Evolutionary conservation across 2,888 invertebrate genomes (phyloP), one percentile per base, ranked within the genome.

Genomic region (Vesta saturnalis): DNA sequence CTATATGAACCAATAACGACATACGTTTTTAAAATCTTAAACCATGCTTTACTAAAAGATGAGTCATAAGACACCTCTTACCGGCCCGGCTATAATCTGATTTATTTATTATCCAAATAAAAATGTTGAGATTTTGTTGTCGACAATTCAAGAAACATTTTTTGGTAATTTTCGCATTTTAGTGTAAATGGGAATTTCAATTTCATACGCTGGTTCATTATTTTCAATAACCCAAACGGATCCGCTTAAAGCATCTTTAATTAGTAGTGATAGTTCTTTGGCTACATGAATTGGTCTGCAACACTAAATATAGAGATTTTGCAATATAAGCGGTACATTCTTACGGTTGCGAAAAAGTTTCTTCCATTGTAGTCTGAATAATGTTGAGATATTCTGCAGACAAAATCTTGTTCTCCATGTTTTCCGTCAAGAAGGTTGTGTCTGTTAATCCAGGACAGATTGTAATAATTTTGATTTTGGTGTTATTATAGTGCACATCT

Each of bases 141-240:
- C n/a, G n/a, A n/a, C n/a, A n/a, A n/a, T n/a, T n/a, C n/a, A n/a
- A n/a, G n/a, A n/a, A n/a, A n/a, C n/a, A n/a, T n/a, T n/a, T n/a
- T n/a, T n/a, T n/a, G n/a, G n/a, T n/a, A n/a, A n/a, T 23, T 23
- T 23, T 23, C 23, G 23, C 23, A 23, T 23, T 23, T 23, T 3
- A 23, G 4, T 39, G 8, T 39, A 39, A 39, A n/a, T 1, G 5
- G 59, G 59, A 12, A 56, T 35, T 18, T 63, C 21, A 12, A 63
- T 14, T 56, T 63, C 56, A 43, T 56, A 55, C 1, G 63, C 16
- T 6, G 89, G 85, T 75, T 89, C 87, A 4, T 88, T 87, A 74
- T 89, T 89, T 74, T 89, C 89, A 10, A 89, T 88, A 16, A 89
- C 82, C 90, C 90, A 90, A 47, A 90, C 87, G 0, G 89, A 88